These are phyloP conservation scores for Pseudopleuronectes americanus DNA, from an alignment of 2,797 vertebrate species.

Conservation along the genomic window DNA sequence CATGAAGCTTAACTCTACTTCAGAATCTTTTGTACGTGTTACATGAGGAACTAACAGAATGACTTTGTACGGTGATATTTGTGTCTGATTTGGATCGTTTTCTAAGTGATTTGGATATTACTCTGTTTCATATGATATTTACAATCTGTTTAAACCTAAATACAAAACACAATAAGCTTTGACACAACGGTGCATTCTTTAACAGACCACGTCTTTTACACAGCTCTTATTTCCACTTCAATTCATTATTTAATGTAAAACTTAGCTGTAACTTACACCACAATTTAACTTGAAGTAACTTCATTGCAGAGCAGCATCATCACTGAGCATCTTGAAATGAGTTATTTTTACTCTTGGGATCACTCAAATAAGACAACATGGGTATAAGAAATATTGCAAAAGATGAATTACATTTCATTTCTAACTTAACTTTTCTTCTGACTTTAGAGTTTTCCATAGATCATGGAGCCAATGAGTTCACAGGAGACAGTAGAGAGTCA, in stretches of 20 bases:
- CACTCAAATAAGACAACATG: background rate
- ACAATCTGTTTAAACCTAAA: background rate
- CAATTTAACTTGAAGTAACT: too few relatives aligned
- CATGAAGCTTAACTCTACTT: too few relatives aligned
- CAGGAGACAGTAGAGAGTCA: conserved; percentile 2
- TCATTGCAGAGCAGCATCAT: too few relatives aligned
- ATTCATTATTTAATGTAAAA: too few relatives aligned
- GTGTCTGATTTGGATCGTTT: too few relatives aligned
- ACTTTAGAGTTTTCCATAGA: conserved; percentile 1
- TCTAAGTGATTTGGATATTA: too few relatives aligned
- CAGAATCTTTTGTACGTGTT: background rate
- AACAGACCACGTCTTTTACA: too few relatives aligned
- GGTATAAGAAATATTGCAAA: background rate
- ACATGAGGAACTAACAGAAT: background rate
- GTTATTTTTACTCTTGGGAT: background rate
- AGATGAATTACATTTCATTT: background rate
- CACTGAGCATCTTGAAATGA: background rate
- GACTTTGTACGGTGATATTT: too few relatives aligned
- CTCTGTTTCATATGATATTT: background rate
- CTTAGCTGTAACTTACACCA: too few relatives aligned
- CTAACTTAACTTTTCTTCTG: background rate
- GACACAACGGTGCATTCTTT: background rate
- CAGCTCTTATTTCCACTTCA: too few relatives aligned
- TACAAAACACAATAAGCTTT: background rate
- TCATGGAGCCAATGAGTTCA: conserved; percentile 20